phyloP scores from a whole-genome alignment of 2,888 invertebrate species.

The Leistus spinibarbis region DNA sequence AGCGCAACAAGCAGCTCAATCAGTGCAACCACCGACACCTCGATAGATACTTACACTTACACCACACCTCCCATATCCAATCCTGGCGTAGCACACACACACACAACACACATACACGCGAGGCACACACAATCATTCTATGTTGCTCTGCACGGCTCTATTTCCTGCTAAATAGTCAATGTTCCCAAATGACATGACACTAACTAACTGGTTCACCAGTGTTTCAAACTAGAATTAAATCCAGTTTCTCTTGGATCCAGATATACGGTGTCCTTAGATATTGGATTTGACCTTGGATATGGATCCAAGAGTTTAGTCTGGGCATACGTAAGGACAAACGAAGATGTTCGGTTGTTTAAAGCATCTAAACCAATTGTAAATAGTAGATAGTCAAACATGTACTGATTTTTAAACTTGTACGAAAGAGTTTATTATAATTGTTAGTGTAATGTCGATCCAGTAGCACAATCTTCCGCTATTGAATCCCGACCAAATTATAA shows the following conservation, averaged over 20 bases:
- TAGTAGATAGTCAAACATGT: neutral
- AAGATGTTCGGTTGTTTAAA: neutral
- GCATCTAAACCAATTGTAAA: neutral
- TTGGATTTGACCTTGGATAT: neutral
- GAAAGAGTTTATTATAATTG: neutral
- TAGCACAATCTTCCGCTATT: neutral
- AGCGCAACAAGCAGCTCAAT: neutral
- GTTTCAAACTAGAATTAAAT: neutral
- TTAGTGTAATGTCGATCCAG: neutral
- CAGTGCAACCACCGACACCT: conserved; percentile 26
- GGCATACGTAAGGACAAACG: no score
- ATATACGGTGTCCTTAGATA: no score
- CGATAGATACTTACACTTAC: conserved; percentile 16
- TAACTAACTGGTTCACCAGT: neutral
- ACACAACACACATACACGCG: conserved; percentile 34
- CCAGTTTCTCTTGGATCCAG: neutral
- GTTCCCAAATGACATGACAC: neutral
- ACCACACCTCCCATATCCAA: neutral
- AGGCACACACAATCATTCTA: conserved; percentile 54
- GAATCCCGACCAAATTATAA: neutral
- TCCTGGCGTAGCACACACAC: neutral
- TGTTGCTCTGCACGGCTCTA: conserved; percentile 52
- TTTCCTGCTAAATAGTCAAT: neutral
- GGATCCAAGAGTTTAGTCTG: neutral
- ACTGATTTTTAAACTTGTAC: neutral